Evolutionary conservation across 2,797 vertebrate genomes (phyloP), one percentile per base, ranked within the genome.

Genomic region (Clarias fuscus): DNA sequence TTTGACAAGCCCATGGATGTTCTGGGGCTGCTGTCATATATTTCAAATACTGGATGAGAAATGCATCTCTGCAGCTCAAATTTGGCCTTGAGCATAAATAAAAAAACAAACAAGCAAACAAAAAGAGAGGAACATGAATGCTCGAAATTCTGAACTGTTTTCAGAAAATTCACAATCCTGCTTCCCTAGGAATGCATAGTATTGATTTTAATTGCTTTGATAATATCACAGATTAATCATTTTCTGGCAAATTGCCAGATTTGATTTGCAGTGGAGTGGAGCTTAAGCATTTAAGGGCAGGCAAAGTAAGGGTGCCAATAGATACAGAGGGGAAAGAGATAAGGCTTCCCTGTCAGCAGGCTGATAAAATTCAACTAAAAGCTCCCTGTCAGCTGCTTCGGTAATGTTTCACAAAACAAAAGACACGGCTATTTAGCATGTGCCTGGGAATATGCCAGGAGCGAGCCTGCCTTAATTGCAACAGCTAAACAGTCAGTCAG

Each of bases 391-490:
- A 88, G 77, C 88, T 84, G 89, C 86, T 76, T 84, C 85, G 91
- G 92, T 89, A 90, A 85, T 88, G 91, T 93, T 93, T 90, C 86
- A 88, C 65, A 89, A 88, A 91, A 93, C 91, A 93, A 93, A 91
- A 91, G 90, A 85, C 61, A 14, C 58, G 0, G 85, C 88, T 88
- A 91, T 93, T 92, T 93, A 92, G 88, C 91, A 87, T 82, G 81
- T 84, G 62, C 87, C 91, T 86, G 90, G 87, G 91, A 93, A 92
- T 88, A 93, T 91, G 92, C 91, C 93, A 92, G 94, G 94, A 93
- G 90, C 11, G 77, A 70, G 37, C 71, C 90, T 90, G 93, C 92
- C 91, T 93, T 93, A 93, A 86, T 89, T 85, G 84, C 83, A 89
- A 84, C 7, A 85, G 89, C 88, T 89, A 88, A 92, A 91, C 89